These are phyloP conservation scores for Frankliniella intonsa DNA, from an alignment of 2,888 invertebrate species.

Conservation along the genomic window DNA sequence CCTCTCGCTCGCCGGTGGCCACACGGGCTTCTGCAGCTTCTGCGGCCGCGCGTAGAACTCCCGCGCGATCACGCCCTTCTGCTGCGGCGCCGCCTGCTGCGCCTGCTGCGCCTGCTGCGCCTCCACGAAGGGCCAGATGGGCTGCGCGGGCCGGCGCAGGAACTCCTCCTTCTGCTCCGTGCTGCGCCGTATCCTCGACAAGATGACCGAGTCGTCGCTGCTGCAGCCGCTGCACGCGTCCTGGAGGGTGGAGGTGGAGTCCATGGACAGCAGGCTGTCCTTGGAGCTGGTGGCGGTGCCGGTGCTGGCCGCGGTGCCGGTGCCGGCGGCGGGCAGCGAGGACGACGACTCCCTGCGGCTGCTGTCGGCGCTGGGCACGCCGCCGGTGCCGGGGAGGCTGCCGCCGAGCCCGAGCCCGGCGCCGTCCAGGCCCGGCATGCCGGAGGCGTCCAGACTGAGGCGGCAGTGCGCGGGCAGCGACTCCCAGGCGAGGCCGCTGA, in stretches of 20 bases:
- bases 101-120: constrained; percentile 47
- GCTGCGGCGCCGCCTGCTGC: constrained; percentile 42
- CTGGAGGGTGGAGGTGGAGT: constrained; percentile 10
- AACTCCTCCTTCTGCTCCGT: constrained; percentile 89
- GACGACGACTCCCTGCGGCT: constrained; percentile 39
- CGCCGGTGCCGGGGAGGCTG: constrained; percentile 37
- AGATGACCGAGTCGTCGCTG: constrained; percentile 62
- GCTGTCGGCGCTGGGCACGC: constrained; percentile 48
- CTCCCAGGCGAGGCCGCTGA: not conserved
- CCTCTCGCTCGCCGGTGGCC: constrained; percentile 52
- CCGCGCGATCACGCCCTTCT: constrained; percentile 43
- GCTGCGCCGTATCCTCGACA: constrained; percentile 63
- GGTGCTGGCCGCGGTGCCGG: constrained; percentile 38
- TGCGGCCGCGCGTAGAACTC: constrained; percentile 78
- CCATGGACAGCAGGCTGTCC: constrained; percentile 28
- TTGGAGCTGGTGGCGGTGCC: constrained; percentile 34
- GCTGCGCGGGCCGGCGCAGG: constrained; percentile 65
- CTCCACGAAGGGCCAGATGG: constrained; percentile 50
- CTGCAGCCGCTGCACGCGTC: constrained; percentile 32
- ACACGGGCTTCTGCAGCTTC: constrained; percentile 65
- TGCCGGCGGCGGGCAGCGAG: constrained; percentile 36
- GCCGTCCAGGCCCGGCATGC: not conserved
- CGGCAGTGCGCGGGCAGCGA: constrained; percentile 26
- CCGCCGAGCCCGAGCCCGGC: constrained; percentile 36
- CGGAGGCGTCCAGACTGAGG: constrained; percentile 1